Base-by-base conservation (phyloP, 2,113 vertebrate genomes). In the Cyrtonyx montezumae region DNA sequence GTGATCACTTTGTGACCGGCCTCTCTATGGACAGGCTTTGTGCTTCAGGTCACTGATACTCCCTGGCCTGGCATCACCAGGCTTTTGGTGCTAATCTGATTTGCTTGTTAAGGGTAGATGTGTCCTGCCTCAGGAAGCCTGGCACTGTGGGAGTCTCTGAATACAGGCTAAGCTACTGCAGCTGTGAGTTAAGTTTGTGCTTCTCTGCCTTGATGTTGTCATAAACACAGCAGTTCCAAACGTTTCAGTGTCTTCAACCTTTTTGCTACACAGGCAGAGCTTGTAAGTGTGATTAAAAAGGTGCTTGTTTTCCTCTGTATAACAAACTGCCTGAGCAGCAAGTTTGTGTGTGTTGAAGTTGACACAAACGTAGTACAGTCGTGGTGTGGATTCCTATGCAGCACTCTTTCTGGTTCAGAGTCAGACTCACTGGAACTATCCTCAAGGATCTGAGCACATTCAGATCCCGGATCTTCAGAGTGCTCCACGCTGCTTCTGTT, bases 201-300 rank as follows among this genome's bases (percentile, higher is more conserved):
- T 79, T 28, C 58, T 49, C 45, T 70, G 84, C 87, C 82, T 87
- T 87, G 86, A 82, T 83, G 58, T 32, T 79, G 36, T 89, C 55
- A 25, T 63, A 55, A 32, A 22, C 71, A 84, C 81, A 95, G 68
- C 37, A 48, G 34, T 91, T 87, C 84, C 87, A 93, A 70, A 88
- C 43, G 18, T 63, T 75, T 76, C 14, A 19, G 16, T 63, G 59
- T 53, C 84, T 42, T 62, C 53, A 63, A n/a, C 43, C 51, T 59
- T 90, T 77, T 40, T 88, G 66, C 82, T 79, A 8, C 0, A 4
- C 80, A 59, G 67, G 84, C 70, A 77, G 46, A 21, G 37, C 51
- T 59, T 83, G 84, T 94, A 85, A 65, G 53, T 89, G 23, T 81
- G n/a, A 63, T 84, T 84, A 17, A 62, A 84, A 76, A 82, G 17